phyloP scores from a whole-genome alignment of 2,797 vertebrate genomes.

The Chrosomus eos region DNA sequence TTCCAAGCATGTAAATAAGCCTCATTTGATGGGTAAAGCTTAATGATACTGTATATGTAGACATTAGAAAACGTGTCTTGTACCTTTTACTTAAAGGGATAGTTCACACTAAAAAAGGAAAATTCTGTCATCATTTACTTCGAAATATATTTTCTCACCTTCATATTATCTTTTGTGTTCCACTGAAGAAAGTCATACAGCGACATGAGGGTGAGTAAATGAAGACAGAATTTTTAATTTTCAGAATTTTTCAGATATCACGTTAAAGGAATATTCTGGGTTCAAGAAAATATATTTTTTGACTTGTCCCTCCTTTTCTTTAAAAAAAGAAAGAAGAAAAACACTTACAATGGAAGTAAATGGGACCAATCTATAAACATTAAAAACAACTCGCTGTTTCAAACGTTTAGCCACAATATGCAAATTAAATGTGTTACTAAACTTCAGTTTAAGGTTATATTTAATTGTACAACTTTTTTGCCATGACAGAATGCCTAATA shows the following conservation, averaged over 20 bases:
- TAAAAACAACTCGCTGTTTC: background rate
- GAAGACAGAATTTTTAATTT: background rate
- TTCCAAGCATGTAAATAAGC: slow-evolving; percentile 39
- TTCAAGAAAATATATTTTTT: background rate
- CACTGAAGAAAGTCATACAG: background rate
- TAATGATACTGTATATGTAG: background rate
- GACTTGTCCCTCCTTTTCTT: background rate
- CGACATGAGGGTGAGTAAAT: background rate
- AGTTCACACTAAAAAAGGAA: background rate
- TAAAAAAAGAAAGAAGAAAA: background rate
- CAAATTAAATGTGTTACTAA: background rate
- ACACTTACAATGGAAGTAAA: background rate
- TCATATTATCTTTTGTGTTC: background rate
- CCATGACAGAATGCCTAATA: background rate
- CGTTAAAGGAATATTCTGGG: background rate
- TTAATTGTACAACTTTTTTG: background rate
- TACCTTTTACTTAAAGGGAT: background rate
- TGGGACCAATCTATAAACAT: background rate
- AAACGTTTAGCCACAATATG: background rate
- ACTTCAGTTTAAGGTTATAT: background rate
- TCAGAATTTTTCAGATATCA: background rate
- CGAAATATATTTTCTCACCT: background rate
- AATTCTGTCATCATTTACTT: background rate
- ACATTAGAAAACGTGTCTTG: background rate
- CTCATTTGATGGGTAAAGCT: slow-evolving; percentile 14